phyloP scores from a whole-genome alignment of 2,888 invertebrate species.

The Nephrocerus scutellatus region DNA sequence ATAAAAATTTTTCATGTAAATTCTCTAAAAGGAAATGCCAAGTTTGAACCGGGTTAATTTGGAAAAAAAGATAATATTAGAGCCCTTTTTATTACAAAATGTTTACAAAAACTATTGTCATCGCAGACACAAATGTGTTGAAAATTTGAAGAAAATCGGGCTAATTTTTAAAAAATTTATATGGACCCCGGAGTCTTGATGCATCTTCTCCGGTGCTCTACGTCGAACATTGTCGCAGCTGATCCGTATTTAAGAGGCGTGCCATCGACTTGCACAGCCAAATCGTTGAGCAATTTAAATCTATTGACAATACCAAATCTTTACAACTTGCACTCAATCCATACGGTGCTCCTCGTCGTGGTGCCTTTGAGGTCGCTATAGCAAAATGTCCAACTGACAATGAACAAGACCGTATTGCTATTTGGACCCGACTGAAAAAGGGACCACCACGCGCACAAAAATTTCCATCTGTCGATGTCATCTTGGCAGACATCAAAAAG shows the following conservation, averaged over 20 bases:
- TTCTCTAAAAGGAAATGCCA: too few species aligned
- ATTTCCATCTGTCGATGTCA: constrained; percentile 32
- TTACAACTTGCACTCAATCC: constrained; percentile 32
- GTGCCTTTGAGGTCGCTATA: constrained; percentile 33
- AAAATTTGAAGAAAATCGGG: too few species aligned
- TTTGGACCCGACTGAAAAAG: constrained; percentile 34
- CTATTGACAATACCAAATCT: constrained; percentile 19
- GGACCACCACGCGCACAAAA: constrained; percentile 26
- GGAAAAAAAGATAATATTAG: too few species aligned
- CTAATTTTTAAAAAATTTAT: too few species aligned
- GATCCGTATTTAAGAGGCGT: constrained; percentile 24
- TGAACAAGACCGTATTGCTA: constrained; percentile 7
- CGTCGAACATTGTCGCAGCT: constrained; percentile 32
- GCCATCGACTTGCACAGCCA: constrained; percentile 28
- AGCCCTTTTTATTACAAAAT: too few species aligned
- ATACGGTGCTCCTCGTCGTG: constrained; percentile 24
- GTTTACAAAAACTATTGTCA: too few species aligned
- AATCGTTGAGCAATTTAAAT: constrained; percentile 27
- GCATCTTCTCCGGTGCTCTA: constrained; percentile 37
- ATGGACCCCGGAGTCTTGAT: too few species aligned
- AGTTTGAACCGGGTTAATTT: too few species aligned
- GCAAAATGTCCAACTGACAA: constrained; percentile 22
- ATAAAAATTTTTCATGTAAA: too few species aligned
- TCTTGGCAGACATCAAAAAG: constrained; percentile 25
- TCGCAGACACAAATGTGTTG: too few species aligned